phyloP scores from a whole-genome alignment of 2,888 invertebrate genomes.

The Junonia oenone region DNA sequence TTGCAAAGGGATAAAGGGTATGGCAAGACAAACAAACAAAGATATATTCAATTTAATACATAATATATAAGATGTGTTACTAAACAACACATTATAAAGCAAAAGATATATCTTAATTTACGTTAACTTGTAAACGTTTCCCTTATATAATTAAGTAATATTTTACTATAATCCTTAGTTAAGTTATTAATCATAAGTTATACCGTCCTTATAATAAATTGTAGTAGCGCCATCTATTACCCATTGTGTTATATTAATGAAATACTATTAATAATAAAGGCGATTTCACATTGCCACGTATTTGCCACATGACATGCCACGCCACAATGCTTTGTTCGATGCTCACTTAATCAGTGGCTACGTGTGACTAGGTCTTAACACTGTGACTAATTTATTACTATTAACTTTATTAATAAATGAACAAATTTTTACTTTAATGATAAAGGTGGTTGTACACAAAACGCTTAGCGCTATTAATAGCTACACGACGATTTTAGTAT shows the following conservation, averaged over 20 bases:
- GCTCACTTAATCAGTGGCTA: not conserved
- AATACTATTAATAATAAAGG: too few species aligned
- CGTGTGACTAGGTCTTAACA: not conserved
- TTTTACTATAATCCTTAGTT: not conserved
- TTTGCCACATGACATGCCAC: not conserved
- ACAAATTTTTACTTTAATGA: not conserved
- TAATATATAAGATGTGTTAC: too few species aligned
- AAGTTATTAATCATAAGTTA: not conserved
- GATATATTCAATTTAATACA: too few species aligned
- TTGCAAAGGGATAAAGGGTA: too few species aligned
- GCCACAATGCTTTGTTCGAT: not conserved
- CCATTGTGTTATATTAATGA: too few species aligned
- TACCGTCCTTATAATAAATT: not conserved
- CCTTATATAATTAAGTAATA: not conserved
- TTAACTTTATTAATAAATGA: slow-evolving; percentile 9
- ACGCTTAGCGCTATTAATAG: not conserved
- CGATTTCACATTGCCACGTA: not conserved
- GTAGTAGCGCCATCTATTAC: not conserved
- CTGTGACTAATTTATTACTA: slow-evolving; percentile 6
- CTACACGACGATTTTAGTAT: too few species aligned
- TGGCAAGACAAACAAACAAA: too few species aligned
- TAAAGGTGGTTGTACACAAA: not conserved
- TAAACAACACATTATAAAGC: too few species aligned
- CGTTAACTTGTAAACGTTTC: not conserved
- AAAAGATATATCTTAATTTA: too few species aligned